phyloP scores from a whole-genome alignment of 2,113 vertebrate species.

The Trochalopteron elliotii region DNA sequence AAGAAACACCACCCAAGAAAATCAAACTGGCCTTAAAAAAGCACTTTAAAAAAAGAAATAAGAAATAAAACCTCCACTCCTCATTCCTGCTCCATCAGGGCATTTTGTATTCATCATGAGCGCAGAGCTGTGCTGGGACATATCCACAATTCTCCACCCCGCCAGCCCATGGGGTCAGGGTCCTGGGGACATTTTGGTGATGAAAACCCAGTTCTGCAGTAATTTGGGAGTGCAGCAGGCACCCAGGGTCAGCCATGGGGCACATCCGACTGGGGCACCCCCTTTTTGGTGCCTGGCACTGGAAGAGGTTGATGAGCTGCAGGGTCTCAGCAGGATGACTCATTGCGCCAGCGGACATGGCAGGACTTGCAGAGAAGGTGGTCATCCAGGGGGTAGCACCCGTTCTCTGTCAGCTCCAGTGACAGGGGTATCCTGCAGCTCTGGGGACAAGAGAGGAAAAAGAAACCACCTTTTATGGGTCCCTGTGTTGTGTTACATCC shows the following conservation, averaged over 20 bases:
- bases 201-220: neutral
- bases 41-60: neutral
- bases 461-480: neutral
- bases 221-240: neutral
- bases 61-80: neutral
- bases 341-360: slow-evolving; percentile 63
- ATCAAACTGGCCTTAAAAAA: neutral
- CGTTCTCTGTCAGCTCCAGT: slow-evolving; percentile 82
- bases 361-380: slow-evolving; percentile 88
- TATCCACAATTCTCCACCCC: rapidly evolving
- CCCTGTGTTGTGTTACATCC: rapidly evolving
- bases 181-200: neutral
- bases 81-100: neutral
- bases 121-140: rapidly evolving
- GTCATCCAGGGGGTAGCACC: slow-evolving; percentile 86
- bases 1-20: neutral
- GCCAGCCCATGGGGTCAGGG: rapidly evolving
- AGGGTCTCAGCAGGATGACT: slow-evolving; percentile 27
- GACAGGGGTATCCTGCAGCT: slow-evolving; percentile 82
- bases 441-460: slow-evolving; percentile 56
- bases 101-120: neutral
- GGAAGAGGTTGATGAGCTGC: rapidly evolving
- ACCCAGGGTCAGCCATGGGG: rapidly evolving
- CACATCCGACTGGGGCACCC: rapidly evolving
- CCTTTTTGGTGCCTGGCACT: neutral